Evolutionary conservation across 1,140 invertebrate genomes (phyloP), one percentile per base, ranked within the genome.

Genomic region (Drosophila willistoni): DNA sequence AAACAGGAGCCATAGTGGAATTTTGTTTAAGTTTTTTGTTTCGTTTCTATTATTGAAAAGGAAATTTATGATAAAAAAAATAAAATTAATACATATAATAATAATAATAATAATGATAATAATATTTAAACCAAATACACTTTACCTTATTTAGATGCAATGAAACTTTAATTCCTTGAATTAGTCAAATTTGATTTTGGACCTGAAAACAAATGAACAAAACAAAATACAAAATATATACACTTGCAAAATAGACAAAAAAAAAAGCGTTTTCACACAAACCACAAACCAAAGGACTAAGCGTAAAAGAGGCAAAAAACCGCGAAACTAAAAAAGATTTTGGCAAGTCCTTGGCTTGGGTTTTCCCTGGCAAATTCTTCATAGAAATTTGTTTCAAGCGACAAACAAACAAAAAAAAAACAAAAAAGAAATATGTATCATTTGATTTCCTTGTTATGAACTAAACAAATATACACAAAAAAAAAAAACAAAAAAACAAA

Each of bases 171-270:
- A 90, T 90, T 90, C 87, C 87, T 90, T 90, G 77, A 87, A 90
- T 90, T 90, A 90, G 87, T 87, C 83, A 90, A 90, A 90, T 90
- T 90, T 90, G 73, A 87, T 90, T 90, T 90, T 90, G 86, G 86
- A 90, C 86, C 86, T 90, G 86, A 90, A 76, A 54, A 73, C 74
- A 87, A 36, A 36, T 12, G 7, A 34, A 34, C 33, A 34, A 80
- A 63, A 47, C 51, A 64, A 64, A 81, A 81, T 63, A 75, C 60
- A 79, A 66, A 74, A 66, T 69, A 72, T 73, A 67, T 72, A 79
- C 70, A 79, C 70, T 74, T 82, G 79, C 79, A 74, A 80, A 86
- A 86, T 87, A 86, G 83, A 83, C 77, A 89, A 86, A 74, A 89
- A 86, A 74, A 29, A 29, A 29, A 0, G 25, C 82, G 76, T 79